Evolutionary conservation across 2,888 invertebrate species (phyloP).

Genomic region (Cheilosia vulpina): DNA sequence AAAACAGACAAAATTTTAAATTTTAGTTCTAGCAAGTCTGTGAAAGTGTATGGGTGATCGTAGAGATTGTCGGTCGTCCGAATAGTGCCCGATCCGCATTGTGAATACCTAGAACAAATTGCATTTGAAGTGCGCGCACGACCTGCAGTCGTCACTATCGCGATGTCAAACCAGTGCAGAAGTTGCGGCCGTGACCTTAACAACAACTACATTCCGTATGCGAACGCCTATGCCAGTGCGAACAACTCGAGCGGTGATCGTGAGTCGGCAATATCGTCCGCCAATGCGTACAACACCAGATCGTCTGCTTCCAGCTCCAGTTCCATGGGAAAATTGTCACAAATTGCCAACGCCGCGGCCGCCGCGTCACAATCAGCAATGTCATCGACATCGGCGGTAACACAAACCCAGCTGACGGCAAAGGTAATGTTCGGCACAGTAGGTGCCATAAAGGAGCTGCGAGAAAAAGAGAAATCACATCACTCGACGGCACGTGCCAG

Average conservation of each 20-base stretch:
- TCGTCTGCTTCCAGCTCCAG: conserved; percentile 59
- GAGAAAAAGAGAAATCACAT: conserved; percentile 88
- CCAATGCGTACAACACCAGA: conserved; percentile 76
- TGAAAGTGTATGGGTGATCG: conserved; percentile 80
- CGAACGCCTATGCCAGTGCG: conserved; percentile 82
- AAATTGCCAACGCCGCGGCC: conserved; percentile 62
- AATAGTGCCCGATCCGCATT: not conserved
- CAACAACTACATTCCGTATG: conserved; percentile 83
- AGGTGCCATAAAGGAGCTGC: conserved; percentile 89
- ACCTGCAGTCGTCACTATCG: conserved; percentile 6
- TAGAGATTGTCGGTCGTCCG: conserved; percentile 35
- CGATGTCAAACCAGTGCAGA: conserved; percentile 83
- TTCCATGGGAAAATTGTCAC: conserved; percentile 72
- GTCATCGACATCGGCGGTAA: conserved; percentile 67
- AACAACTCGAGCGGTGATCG: conserved; percentile 81
- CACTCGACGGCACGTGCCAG: conserved; percentile 83
- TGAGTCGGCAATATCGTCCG: conserved; percentile 76
- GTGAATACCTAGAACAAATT: not conserved
- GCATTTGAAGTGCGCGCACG: conserved; percentile 14
- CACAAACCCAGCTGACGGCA: conserved; percentile 86
- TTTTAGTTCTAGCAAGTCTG: conserved; percentile 82
- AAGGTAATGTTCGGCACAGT: conserved; percentile 90
- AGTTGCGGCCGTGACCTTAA: conserved; percentile 84
- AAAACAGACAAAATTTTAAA: conserved; percentile 80
- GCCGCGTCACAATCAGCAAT: conserved; percentile 74